These are phyloP conservation scores for Odontocolon sp. DNA, from an alignment of 2,888 invertebrate genomes.

Conservation along the genomic window DNA sequence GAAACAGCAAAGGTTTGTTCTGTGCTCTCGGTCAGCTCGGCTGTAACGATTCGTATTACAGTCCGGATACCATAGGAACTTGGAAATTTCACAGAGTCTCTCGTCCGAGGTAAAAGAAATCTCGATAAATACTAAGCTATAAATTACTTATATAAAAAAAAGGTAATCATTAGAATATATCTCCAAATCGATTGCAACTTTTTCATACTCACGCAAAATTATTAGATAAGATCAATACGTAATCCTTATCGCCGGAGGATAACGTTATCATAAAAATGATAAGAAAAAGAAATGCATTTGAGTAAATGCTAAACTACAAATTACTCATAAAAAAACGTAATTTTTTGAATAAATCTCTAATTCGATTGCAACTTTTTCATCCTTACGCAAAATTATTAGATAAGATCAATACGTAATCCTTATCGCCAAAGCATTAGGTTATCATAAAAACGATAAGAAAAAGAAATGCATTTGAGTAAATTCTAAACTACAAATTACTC, in stretches of 20 bases:
- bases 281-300: slow-evolving; percentile 65
- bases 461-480: slow-evolving; percentile 72
- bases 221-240: slow-evolving; percentile 19
- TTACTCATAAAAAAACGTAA: no score
- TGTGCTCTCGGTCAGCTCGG: slow-evolving; percentile 74
- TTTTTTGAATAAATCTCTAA: no score
- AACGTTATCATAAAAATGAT: not conserved
- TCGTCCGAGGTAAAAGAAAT: slow-evolving; percentile 72
- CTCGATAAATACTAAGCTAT: no score
- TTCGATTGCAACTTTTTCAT: no score
- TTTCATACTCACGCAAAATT: no score
- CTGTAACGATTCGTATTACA: slow-evolving; percentile 73
- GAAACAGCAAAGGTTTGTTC: slow-evolving; percentile 72
- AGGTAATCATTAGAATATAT: no score
- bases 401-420: slow-evolving; percentile 34
- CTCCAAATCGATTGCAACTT: no score
- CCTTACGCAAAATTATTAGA: no score
- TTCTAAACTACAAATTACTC: no score
- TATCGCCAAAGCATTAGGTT: slow-evolving; percentile 18
- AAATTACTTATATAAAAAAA: no score
- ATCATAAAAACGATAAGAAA: slow-evolving; percentile 2
- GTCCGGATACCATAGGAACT: slow-evolving; percentile 76
- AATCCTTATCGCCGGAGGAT: slow-evolving; percentile 35
- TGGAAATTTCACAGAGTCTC: slow-evolving; percentile 76
- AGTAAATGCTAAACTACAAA: no score